phyloP scores from a whole-genome alignment of 2,797 vertebrate genomes.

The Borostomias antarcticus region DNA sequence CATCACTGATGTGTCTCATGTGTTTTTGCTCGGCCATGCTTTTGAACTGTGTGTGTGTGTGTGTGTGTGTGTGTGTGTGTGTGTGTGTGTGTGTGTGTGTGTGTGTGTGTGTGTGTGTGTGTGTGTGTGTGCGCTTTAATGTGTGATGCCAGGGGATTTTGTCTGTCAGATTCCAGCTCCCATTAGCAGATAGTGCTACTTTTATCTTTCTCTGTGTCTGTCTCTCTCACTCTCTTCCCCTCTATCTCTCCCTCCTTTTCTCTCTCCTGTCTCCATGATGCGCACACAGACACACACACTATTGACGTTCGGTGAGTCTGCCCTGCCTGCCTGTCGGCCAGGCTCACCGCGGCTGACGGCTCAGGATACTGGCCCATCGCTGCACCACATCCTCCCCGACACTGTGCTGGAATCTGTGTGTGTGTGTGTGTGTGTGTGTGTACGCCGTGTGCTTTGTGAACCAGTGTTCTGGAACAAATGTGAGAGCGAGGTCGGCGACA shows the following conservation, averaged over 20 bases:
- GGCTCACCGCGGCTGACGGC: no score
- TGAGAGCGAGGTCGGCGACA: slow-evolving; percentile 16
- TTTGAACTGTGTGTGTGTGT: slow-evolving; percentile 7
- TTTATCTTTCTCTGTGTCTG: slow-evolving; percentile 10
- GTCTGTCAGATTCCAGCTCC: slow-evolving; percentile 39
- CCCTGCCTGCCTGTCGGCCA: neutral
- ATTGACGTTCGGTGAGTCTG: no score
- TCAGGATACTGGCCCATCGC: no score
- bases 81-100: no score
- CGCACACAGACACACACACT: no score
- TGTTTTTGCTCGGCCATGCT: neutral
- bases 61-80: slow-evolving; percentile 15
- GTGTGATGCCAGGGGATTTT: slow-evolving; percentile 44
- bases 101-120: slow-evolving; percentile 17
- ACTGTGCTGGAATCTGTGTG: slow-evolving; percentile 5
- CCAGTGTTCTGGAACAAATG: slow-evolving; percentile 51
- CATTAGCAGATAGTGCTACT: slow-evolving; percentile 35
- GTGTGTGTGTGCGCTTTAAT: slow-evolving; percentile 16
- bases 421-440: neutral
- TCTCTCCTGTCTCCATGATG: no score
- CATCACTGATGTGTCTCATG: neutral
- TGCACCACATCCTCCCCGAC: no score
- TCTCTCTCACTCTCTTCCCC: no score
- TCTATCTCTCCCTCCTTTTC: no score
- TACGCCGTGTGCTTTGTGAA: slow-evolving; percentile 35